Percentiles rank a stretch among this genome's conserved stretches.
Conservation (phyloP, 2,888 invertebrate genomes). For the Mythimna pallens region DNA sequence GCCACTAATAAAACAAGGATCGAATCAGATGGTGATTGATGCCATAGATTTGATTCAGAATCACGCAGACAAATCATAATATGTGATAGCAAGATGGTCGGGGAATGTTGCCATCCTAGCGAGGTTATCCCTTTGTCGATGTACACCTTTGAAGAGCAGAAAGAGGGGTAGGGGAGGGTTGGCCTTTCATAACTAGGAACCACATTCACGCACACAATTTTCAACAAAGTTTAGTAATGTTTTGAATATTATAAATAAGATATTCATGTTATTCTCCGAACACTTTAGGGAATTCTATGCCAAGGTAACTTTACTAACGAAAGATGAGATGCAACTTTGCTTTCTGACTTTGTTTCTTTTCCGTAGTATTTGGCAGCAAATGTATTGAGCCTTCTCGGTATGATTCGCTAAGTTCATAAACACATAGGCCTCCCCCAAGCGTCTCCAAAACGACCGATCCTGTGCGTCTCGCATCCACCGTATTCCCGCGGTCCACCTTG, state of each 20-base stretch:
- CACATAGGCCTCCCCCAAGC: too few species aligned
- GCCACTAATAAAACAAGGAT: too few species aligned
- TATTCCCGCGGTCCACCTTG: too few species aligned
- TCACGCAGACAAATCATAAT: neutral
- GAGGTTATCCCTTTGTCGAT: neutral
- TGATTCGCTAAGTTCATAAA: too few species aligned
- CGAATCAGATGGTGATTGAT: too few species aligned
- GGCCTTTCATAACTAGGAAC: slow-evolving; percentile 25
- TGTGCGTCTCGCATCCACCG: too few species aligned
- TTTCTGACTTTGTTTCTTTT: neutral
- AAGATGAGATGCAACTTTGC: slow-evolving; percentile 16
- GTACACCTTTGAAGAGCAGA: neutral
- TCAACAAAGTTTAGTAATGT: slow-evolving; percentile 43
- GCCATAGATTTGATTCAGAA: too few species aligned
- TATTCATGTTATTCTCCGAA: slow-evolving; percentile 39
- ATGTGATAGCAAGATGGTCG: neutral
- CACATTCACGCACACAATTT: slow-evolving; percentile 26
- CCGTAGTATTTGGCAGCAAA: too few species aligned
- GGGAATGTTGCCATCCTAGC: neutral
- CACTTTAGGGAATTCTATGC: slow-evolving; percentile 43
- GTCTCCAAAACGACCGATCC: too few species aligned
- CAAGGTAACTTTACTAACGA: slow-evolving; percentile 33
- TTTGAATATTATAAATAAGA: slow-evolving; percentile 53
- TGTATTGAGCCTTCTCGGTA: too few species aligned
- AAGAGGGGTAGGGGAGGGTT: neutral